Evolutionary conservation across 2,113 vertebrate species (phyloP).

Genomic region (Seriola rivoliana): DNA sequence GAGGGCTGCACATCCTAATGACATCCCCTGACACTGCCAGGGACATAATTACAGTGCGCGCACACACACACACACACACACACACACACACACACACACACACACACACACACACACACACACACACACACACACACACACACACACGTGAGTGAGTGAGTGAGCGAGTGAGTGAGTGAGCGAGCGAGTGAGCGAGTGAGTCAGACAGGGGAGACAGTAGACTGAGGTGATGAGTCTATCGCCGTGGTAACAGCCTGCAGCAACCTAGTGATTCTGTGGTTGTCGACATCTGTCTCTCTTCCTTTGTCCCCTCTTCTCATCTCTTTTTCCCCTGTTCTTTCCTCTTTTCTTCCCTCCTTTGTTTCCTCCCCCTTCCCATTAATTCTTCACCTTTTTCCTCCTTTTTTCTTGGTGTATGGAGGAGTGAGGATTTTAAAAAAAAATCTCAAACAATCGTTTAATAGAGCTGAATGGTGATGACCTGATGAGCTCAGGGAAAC

Average conservation of each 20-base stretch:
- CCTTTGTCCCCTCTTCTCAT: slow-evolving; percentile 14
- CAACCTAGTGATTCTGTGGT: slow-evolving; percentile 43
- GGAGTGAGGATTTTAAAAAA: background rate
- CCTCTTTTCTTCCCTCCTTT: background rate
- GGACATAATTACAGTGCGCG: slow-evolving; percentile 45
- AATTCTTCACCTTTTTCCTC: background rate
- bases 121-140: background rate
- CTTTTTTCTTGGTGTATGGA: background rate
- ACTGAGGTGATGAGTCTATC: slow-evolving; percentile 64
- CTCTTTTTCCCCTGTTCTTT: background rate
- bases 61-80: background rate
- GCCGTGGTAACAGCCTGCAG: slow-evolving; percentile 68
- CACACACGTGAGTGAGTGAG: slow-evolving; percentile 1
- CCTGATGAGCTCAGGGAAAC: too few species aligned
- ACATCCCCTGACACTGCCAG: slow-evolving; percentile 60
- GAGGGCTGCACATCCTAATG: slow-evolving; percentile 53
- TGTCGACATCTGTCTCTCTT: slow-evolving; percentile 37
- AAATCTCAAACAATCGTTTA: too few species aligned
- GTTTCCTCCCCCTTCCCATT: too few species aligned
- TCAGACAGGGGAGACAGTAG: slow-evolving; percentile 17
- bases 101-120: background rate
- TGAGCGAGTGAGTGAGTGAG: slow-evolving; percentile 4
- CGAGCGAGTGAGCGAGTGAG: slow-evolving; percentile 10
- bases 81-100: background rate
- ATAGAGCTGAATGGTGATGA: too few species aligned